Conservation (phyloP, 2,888 invertebrate genomes). For the Taenaris catops region DNA sequence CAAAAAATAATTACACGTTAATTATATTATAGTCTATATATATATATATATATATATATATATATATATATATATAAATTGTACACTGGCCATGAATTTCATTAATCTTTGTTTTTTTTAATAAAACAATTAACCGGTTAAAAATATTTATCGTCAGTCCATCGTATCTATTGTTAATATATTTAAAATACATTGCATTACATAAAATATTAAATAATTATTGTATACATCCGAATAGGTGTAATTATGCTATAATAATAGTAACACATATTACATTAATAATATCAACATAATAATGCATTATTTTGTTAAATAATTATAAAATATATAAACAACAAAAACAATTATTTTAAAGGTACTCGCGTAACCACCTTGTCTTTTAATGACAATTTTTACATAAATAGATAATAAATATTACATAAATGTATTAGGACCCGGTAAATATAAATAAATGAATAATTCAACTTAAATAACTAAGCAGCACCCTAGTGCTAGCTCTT, state of each 20-base stretch:
- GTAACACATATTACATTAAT: slow-evolving; percentile 12
- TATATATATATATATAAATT: no score
- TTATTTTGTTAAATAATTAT: slow-evolving; percentile 18
- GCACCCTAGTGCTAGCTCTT: neutral
- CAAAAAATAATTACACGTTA: no score
- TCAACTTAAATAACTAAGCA: slow-evolving; percentile 36
- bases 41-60: no score
- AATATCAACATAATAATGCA: slow-evolving; percentile 15
- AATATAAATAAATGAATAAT: slow-evolving; percentile 30
- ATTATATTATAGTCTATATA: no score
- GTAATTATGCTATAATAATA: slow-evolving; percentile 14
- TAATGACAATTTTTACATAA: slow-evolving; percentile 31
- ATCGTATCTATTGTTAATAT: slow-evolving; percentile 10
- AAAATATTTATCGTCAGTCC: slow-evolving; percentile 21
- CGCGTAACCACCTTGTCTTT: slow-evolving; percentile 67
- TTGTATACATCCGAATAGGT: slow-evolving; percentile 8
- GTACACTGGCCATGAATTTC: slow-evolving; percentile 13
- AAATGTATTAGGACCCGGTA: slow-evolving; percentile 27
- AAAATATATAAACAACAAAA: slow-evolving; percentile 22
- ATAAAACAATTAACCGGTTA: slow-evolving; percentile 23
- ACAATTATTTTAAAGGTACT: slow-evolving; percentile 60
- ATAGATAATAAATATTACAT: slow-evolving; percentile 28
- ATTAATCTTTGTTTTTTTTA: slow-evolving; percentile 3
- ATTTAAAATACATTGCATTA: slow-evolving; percentile 10
- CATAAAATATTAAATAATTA: slow-evolving; percentile 14